Conservation (phyloP, 2,888 invertebrate species). For the Endomychus coccineus region DNA sequence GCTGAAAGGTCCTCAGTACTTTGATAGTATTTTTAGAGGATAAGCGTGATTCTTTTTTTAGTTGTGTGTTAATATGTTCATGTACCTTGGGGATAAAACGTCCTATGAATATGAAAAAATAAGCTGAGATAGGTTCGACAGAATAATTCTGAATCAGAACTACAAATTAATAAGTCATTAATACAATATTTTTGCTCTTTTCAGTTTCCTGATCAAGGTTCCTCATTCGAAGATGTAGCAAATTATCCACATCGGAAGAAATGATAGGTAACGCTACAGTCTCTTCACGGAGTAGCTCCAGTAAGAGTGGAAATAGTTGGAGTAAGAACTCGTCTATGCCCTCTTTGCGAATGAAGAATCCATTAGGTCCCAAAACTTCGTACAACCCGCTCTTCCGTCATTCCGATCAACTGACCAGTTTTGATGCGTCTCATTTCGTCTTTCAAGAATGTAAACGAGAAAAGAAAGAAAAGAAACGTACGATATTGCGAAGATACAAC, state of each 20-base stretch:
- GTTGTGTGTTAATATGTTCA: no score
- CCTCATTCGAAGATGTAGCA: slow-evolving; percentile 1
- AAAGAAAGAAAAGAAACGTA: slow-evolving; percentile 41
- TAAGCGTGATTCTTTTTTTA: no score
- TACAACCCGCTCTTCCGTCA: slow-evolving; percentile 35
- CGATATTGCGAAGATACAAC: slow-evolving; percentile 39
- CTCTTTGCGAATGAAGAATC: slow-evolving; percentile 35
- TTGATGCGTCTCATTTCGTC: slow-evolving; percentile 39
- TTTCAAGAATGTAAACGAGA: slow-evolving; percentile 28
- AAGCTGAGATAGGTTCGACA: no score
- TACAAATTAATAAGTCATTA: no score
- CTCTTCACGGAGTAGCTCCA: slow-evolving; percentile 38
- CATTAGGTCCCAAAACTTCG: slow-evolving; percentile 34
- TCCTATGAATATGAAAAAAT: no score
- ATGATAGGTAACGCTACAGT: slow-evolving; percentile 32
- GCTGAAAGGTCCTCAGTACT: no score
- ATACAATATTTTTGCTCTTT: no score
- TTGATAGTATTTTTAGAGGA: no score
- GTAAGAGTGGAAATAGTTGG: slow-evolving; percentile 35
- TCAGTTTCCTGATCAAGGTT: no score
- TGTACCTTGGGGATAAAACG: no score
- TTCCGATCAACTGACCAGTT: slow-evolving; percentile 36
- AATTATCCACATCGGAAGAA: slow-evolving; percentile 5
- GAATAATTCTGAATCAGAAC: no score
- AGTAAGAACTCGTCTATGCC: slow-evolving; percentile 41